Conservation (phyloP, 1,140 invertebrate species). For the Mya arenaria region DNA sequence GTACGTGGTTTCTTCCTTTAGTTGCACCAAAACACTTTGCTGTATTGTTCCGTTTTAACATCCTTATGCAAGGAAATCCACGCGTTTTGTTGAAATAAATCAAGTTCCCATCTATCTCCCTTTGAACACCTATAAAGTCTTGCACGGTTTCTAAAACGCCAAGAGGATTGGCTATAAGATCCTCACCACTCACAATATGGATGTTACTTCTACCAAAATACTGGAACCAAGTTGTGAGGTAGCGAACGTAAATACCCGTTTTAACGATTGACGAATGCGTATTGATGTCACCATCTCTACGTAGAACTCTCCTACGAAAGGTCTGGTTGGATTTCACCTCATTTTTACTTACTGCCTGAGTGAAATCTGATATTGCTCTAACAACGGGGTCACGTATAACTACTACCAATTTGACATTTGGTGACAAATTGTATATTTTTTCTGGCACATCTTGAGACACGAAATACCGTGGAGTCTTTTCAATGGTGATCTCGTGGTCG, state of each 20-base stretch:
- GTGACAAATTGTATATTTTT: conserved; percentile 92
- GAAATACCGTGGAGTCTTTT: conserved; percentile 96
- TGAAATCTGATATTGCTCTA: conserved; percentile 94
- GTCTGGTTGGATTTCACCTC: conserved; percentile 88
- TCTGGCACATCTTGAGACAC: conserved; percentile 91
- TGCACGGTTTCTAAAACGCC: conserved; percentile 90
- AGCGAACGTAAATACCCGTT: conserved; percentile 91
- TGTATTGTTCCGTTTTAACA: conserved; percentile 86
- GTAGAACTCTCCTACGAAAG: conserved; percentile 89
- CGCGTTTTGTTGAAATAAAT: conserved; percentile 97
- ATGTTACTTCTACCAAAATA: conserved; percentile 91
- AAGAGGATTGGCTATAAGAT: conserved; percentile 91
- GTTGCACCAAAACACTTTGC: conserved; percentile 95
- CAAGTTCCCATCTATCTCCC: conserved; percentile 92
- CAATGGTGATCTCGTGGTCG: conserved; percentile 93
- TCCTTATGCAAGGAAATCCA: conserved; percentile 94
- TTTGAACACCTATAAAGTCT: conserved; percentile 92
- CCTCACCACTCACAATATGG: conserved; percentile 93
- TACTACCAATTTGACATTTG: conserved; percentile 90
- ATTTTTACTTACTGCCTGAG: conserved; percentile 83
- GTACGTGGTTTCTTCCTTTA: too few relatives aligned
- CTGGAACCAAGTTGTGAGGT: conserved; percentile 90
- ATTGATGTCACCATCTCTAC: conserved; percentile 85
- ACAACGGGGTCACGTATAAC: conserved; percentile 95
- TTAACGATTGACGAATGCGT: conserved; percentile 92